These are phyloP conservation scores for Diachasma alloeum DNA, from an alignment of 1,140 invertebrate species.

Conservation along the genomic window DNA sequence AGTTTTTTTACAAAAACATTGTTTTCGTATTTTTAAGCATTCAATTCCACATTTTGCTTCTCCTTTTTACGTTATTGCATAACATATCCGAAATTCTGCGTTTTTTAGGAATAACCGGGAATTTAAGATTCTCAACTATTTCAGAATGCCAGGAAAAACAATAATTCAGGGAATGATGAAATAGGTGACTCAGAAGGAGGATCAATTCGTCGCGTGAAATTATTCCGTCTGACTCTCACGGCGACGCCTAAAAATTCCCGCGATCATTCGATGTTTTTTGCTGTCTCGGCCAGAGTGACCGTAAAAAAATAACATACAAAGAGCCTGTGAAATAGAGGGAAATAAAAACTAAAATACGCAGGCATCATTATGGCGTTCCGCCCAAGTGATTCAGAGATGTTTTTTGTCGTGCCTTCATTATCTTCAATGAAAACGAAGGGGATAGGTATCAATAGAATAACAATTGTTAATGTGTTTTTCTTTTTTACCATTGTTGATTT, in stretches of 20 bases:
- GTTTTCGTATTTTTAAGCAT: too few species aligned
- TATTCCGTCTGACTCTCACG: neutral
- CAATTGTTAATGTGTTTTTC: neutral
- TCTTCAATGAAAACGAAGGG: neutral
- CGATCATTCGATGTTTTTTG: constrained; percentile 2
- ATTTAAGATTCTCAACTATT: too few species aligned
- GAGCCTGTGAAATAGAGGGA: neutral
- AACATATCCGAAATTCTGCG: neutral
- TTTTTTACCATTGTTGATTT: neutral
- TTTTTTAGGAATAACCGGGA: neutral
- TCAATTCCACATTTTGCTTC: constrained; percentile 13
- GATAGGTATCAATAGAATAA: neutral
- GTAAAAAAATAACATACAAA: constrained; percentile 32
- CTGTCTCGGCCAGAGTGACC: neutral
- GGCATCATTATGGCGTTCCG: constrained; percentile 35
- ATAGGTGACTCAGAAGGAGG: neutral
- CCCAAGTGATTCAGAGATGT: constrained; percentile 32
- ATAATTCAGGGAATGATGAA: neutral
- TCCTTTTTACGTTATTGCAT: neutral
- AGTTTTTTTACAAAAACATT: too few species aligned
- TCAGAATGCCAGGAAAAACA: too few species aligned
- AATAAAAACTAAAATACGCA: constrained; percentile 24
- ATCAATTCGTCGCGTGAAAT: constrained; percentile 1
- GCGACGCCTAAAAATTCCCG: neutral
- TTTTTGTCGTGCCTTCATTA: neutral